Conservation (phyloP, 1,140 invertebrate species). For the Campoletis sonorensis region DNA sequence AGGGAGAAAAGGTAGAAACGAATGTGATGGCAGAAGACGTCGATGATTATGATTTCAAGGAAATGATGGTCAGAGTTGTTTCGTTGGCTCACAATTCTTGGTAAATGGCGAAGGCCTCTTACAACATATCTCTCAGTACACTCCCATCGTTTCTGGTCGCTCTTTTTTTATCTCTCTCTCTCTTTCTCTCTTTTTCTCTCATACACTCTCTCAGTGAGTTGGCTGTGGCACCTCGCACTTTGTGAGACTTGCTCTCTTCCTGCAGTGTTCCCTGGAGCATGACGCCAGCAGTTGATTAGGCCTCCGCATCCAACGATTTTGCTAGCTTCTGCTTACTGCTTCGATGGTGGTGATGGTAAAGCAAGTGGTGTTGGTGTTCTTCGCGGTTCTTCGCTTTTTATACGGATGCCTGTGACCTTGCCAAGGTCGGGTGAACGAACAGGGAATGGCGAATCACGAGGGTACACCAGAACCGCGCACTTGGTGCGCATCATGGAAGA, state of each 20-base stretch:
- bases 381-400: conserved; percentile 52
- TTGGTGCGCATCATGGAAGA: conserved; percentile 10
- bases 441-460: conserved; percentile 56
- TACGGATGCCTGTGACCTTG: conserved; percentile 69
- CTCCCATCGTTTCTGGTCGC: conserved; percentile 27
- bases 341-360: not conserved
- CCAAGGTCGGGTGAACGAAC: conserved; percentile 77
- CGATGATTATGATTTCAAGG: conserved; percentile 36
- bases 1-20: not conserved
- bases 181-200: conserved; percentile 43
- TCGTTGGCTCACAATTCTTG: conserved; percentile 44
- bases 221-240: conserved; percentile 6
- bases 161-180: conserved; percentile 7
- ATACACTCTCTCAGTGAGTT: conserved; percentile 16
- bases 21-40: conserved; percentile 16
- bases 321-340: conserved; percentile 46
- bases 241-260: conserved; percentile 51
- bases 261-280: conserved; percentile 71
- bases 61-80: conserved; percentile 32
- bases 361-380: conserved; percentile 4
- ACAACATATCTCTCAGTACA: conserved; percentile 29
- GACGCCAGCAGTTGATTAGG: conserved; percentile 75
- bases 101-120: conserved; percentile 39
- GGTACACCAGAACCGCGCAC: not conserved
- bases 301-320: conserved; percentile 52